These are phyloP conservation scores for Linnaemya tessellans DNA, from an alignment of 2,888 invertebrate genomes.

Conservation along the genomic window DNA sequence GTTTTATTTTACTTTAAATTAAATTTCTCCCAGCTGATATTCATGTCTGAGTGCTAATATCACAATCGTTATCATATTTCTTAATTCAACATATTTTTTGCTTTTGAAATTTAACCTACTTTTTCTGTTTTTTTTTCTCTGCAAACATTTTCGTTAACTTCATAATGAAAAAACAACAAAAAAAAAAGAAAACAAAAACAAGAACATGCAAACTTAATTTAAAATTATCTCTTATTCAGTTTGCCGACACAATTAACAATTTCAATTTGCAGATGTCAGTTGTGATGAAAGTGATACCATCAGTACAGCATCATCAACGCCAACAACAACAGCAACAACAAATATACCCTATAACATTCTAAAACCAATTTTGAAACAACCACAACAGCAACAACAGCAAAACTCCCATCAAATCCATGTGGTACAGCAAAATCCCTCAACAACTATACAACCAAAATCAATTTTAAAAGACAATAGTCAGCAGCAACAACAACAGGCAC, in stretches of 20 bases:
- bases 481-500: slow-evolving; percentile 73
- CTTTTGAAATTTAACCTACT: not conserved
- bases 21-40: too few relatives aligned
- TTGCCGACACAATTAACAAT: slow-evolving; percentile 34
- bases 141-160: too few relatives aligned
- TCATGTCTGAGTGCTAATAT: too few relatives aligned
- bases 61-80: too few relatives aligned
- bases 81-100: not conserved
- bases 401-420: slow-evolving; percentile 71
- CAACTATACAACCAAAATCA: slow-evolving; percentile 69
- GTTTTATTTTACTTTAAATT: too few relatives aligned
- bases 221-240: not conserved
- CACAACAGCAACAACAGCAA: slow-evolving; percentile 70
- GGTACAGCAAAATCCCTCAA: slow-evolving; percentile 69
- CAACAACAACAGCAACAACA: slow-evolving; percentile 74
- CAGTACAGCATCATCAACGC: slow-evolving; percentile 78
- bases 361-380: slow-evolving; percentile 79
- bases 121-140: not conserved
- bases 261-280: slow-evolving; percentile 75
- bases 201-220: not conserved
- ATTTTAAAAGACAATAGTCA: slow-evolving; percentile 71
- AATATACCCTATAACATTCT: slow-evolving; percentile 75
- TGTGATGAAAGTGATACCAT: slow-evolving; percentile 81
- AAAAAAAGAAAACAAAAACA: not conserved
- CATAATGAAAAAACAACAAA: too few relatives aligned